Base-by-base conservation (phyloP, 2,113 vertebrate genomes). In the Pyxicephalus adspersus region DNA sequence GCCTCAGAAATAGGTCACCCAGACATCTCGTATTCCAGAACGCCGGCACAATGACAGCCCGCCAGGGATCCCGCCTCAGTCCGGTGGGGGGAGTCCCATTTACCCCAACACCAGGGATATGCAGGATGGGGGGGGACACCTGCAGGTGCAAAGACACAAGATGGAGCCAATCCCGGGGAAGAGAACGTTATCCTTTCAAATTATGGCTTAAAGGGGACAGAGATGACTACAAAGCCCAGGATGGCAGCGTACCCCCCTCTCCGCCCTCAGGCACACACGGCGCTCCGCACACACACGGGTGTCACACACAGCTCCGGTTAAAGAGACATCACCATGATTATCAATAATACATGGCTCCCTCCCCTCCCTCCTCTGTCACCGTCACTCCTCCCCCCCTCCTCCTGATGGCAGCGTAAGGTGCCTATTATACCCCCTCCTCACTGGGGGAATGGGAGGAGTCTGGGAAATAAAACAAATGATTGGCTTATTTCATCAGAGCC, bases 321-420 rank as follows among this genome's bases (percentile, higher is more conserved):
- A 83, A 87, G 81, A 80, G 81, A 80, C 85, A 84, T 18, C 52
- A 81, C 77, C 81, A 72, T 76, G 64, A 83, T 79, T 61, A 83
- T 83, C 83, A 79, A 84, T 85, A 83, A 86, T 76, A 64, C 85
- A 64, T 64, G 70, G 72, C 77, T 74, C 76, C 76, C 29, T 70
- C 25, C 70, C 64, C 28, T 4, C 29, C 52, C 57, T 2, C 58
- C 0, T 3, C 2, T 51, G 34, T 19, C 28, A 3, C 55, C 7
- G 20, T 1, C n/a, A 5, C 20, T 57, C 34, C 17, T 19, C 18
- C n/a, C 25, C 29, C 19, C 57, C 55, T n/a, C 25, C 34, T 73
- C 38, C 58, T 34, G 29, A 63, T 29, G 29, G 55, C 57, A 25
- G 23, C 19, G 31, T 4, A 26, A 61, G 57, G 57, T 26, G 34